Conservation (phyloP, 92 coral and sea anemone genomes). For the Zoanthus solanderi region DNA sequence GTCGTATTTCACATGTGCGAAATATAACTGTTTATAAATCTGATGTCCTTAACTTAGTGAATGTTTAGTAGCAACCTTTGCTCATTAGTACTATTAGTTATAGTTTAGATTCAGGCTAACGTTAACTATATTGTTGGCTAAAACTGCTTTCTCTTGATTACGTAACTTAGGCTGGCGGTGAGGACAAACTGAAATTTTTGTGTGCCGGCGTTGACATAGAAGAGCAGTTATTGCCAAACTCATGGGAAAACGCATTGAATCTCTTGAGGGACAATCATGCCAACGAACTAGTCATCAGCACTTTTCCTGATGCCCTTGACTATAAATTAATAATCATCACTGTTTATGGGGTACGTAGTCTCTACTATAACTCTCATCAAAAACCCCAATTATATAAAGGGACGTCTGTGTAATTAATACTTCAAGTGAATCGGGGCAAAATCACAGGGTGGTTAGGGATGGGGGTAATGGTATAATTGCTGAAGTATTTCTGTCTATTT, state of each 20-base stretch:
- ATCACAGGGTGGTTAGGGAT: too few species aligned
- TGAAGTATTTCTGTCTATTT: too few species aligned
- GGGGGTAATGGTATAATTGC: too few species aligned
- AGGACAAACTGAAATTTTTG: not conserved
- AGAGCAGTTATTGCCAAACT: slow-evolving; percentile 20
- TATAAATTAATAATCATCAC: slow-evolving; percentile 23
- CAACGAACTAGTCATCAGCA: slow-evolving; percentile 19
- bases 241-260: slow-evolving; percentile 11
- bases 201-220: slow-evolving; percentile 1
- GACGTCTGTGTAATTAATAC: too few species aligned
- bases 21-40: not conserved
- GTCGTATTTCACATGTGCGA: slow-evolving; percentile 4
- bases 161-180: not conserved
- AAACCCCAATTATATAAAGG: too few species aligned
- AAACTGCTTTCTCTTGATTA: not conserved
- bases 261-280: slow-evolving; percentile 23
- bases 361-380: not conserved
- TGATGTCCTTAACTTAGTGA: not conserved
- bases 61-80: not conserved
- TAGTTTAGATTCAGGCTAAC: too few species aligned
- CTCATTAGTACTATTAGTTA: not conserved
- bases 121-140: not conserved
- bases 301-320: slow-evolving; percentile 24
- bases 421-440: too few species aligned
- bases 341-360: slow-evolving; percentile 34